Percentiles rank a stretch among this genome's conserved stretches.
Conservation (phyloP, 2,113 vertebrate genomes). For the Herpetotheres cachinnans region DNA sequence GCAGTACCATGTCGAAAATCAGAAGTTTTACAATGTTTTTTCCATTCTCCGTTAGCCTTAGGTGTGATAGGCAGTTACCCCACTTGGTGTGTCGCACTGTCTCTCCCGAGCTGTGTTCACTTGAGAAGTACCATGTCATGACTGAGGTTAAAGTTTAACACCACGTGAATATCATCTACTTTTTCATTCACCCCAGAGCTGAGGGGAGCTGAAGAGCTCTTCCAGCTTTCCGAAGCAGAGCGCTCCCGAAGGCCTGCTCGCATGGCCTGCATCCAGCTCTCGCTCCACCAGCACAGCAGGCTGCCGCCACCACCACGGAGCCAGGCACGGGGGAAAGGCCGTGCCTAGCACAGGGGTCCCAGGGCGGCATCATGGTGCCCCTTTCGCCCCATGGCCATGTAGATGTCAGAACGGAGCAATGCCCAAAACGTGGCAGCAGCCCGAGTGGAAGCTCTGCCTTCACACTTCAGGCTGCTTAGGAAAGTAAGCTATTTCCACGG, state of each 20-base stretch:
- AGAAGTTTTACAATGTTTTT: neutral
- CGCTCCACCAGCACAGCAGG: accelerated
- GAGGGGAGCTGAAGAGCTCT: neutral
- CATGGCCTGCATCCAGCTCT: neutral
- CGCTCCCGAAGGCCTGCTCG: accelerated
- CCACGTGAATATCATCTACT: neutral
- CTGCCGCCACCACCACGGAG: accelerated
- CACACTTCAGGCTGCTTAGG: neutral
- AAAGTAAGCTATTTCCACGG: neutral
- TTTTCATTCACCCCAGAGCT: neutral
- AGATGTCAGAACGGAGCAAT: accelerated
- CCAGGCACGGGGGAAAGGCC: neutral
- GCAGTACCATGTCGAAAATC: neutral
- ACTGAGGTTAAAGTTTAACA: neutral
- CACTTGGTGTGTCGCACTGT: accelerated
- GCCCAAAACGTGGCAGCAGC: accelerated
- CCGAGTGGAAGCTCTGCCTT: neutral
- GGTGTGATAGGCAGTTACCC: too few relatives aligned
- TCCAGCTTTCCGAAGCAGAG: neutral
- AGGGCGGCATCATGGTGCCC: accelerated
- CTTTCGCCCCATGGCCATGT: accelerated
- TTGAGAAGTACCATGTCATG: accelerated
- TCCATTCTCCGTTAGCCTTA: neutral
- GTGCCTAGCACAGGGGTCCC: too few relatives aligned
- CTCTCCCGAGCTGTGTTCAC: neutral